Percentiles rank a stretch among this genome's conserved stretches.
Conservation (phyloP, 1,140 invertebrate genomes). For the Eupristina koningsbergeri region DNA sequence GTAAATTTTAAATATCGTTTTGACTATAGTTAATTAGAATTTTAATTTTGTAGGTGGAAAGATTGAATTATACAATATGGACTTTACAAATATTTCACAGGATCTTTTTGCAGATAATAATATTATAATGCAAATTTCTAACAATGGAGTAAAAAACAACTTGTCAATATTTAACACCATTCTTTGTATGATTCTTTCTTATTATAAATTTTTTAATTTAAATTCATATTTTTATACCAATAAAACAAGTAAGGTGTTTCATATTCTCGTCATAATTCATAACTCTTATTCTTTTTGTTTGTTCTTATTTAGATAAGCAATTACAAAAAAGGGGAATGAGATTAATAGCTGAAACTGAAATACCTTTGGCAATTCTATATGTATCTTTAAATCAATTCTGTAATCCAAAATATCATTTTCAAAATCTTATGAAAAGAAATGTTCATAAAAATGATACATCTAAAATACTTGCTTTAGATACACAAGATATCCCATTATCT, state of each 20-base stretch:
- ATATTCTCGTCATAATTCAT: too few species aligned
- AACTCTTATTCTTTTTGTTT: background rate
- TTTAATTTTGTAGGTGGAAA: slow-evolving; percentile 30
- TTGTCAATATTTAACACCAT: slow-evolving; percentile 13
- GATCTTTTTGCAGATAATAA: slow-evolving; percentile 26
- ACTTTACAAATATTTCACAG: slow-evolving; percentile 7
- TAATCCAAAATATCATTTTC: slow-evolving; percentile 47
- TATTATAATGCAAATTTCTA: slow-evolving; percentile 43
- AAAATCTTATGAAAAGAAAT: slow-evolving; percentile 37
- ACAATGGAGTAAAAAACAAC: background rate
- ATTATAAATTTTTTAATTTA: background rate
- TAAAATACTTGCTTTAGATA: slow-evolving; percentile 44
- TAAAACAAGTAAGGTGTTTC: too few species aligned
- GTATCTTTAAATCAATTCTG: slow-evolving; percentile 32
- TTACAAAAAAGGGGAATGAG: slow-evolving; percentile 32
- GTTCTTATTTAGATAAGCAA: slow-evolving; percentile 27
- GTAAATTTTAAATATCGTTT: background rate
- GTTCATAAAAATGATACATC: slow-evolving; percentile 32
- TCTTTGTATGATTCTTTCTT: slow-evolving; percentile 14
- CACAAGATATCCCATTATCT: slow-evolving; percentile 26
- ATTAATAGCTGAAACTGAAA: slow-evolving; percentile 43
- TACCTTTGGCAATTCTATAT: slow-evolving; percentile 37
- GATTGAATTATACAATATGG: background rate
- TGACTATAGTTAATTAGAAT: background rate
- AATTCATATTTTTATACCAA: slow-evolving; percentile 10